These are phyloP conservation scores for Crax fasciolata DNA, from an alignment of 2,797 vertebrate species.

Conservation along the genomic window DNA sequence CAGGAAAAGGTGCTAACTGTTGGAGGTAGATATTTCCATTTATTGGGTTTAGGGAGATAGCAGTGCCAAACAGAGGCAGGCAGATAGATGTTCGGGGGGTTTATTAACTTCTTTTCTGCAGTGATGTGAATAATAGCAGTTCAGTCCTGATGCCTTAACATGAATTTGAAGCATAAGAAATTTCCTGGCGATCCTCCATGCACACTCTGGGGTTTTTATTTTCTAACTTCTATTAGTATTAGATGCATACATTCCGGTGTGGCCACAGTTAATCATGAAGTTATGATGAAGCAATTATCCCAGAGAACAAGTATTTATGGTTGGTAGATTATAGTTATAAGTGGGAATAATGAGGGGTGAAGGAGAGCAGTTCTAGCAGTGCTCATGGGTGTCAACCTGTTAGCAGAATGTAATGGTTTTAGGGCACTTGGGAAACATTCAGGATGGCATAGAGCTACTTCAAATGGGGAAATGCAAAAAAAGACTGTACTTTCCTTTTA, in stretches of 20 bases:
- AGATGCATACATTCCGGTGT: background rate
- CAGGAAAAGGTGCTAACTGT: background rate
- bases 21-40: background rate
- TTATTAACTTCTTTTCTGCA: background rate
- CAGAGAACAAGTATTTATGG: conserved; percentile 5
- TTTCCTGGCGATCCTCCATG: background rate
- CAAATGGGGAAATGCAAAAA: background rate
- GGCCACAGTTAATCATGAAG: conserved; percentile 6
- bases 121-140: background rate
- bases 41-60: background rate
- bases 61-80: background rate
- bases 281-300: conserved; percentile 32
- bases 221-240: background rate
- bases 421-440: conserved; percentile 42
- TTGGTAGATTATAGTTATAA: conserved; percentile 8
- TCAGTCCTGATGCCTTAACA: background rate
- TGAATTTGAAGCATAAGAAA: background rate
- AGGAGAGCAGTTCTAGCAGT: conserved; percentile 43
- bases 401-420: conserved; percentile 35
- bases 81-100: background rate
- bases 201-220: background rate
- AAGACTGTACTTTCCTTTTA: background rate
- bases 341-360: conserved; percentile 52
- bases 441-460: background rate
- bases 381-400: conserved; percentile 35